Conservation (phyloP, 2,113 vertebrate genomes). For the Columbina picui region DNA sequence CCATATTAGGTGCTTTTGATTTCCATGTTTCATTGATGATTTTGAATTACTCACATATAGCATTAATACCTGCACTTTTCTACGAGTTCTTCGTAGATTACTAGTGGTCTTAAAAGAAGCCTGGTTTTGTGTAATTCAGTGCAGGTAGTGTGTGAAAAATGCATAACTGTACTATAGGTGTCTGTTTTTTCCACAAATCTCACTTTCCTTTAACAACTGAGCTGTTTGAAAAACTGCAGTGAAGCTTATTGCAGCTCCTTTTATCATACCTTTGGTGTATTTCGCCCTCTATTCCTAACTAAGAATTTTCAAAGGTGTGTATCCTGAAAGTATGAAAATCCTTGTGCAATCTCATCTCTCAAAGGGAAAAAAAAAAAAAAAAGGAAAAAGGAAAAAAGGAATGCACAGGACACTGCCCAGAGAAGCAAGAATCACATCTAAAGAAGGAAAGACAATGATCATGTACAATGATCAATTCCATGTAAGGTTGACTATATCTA, state of each 20-base stretch:
- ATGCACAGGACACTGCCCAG: not conserved
- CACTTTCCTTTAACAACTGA: not conserved
- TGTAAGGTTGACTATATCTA: not conserved
- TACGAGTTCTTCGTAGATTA: not conserved
- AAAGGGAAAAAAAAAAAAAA: not conserved
- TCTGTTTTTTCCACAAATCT: not conserved
- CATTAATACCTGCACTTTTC: not conserved
- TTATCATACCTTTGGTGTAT: not conserved
- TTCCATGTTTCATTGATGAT: not conserved
- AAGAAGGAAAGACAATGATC: not conserved
- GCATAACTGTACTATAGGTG: rapidly evolving
- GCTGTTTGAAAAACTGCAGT: not conserved
- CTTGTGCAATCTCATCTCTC: not conserved
- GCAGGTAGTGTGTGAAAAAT: not conserved
- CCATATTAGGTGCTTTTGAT: not conserved
- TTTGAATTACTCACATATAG: not conserved
- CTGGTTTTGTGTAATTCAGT: not conserved
- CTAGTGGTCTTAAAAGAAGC: not conserved
- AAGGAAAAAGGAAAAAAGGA: not conserved
- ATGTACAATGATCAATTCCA: not conserved
- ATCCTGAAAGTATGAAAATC: not conserved
- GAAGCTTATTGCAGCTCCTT: not conserved
- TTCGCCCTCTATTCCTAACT: not conserved
- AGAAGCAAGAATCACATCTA: not conserved
- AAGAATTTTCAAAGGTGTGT: not conserved